These are phyloP conservation scores for Nyctereutes procyonoides DNA, from an alignment of 2,113 vertebrate genomes.

Conservation along the genomic window DNA sequence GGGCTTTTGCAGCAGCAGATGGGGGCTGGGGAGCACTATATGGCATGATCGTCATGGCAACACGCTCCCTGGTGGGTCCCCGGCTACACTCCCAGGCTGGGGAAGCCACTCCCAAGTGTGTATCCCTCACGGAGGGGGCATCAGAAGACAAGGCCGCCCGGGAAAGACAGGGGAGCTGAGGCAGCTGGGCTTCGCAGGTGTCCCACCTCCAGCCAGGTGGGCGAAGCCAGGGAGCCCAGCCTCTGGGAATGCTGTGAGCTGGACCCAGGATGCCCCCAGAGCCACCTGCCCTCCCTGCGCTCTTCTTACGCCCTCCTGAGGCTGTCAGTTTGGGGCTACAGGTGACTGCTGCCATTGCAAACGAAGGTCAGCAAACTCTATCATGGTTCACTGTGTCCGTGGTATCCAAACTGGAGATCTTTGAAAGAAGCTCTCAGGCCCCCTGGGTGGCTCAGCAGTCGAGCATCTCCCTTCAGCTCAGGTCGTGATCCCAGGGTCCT, in stretches of 20 bases:
- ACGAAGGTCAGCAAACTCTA: background rate
- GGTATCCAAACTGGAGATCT: background rate
- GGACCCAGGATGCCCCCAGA: background rate
- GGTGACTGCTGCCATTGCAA: background rate
- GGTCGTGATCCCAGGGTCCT: too few species aligned
- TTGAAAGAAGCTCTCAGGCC: background rate
- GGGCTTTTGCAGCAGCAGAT: slow-evolving; percentile 44
- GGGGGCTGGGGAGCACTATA: background rate
- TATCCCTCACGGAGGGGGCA: background rate
- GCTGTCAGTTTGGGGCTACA: background rate
- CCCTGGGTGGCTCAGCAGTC: too few species aligned
- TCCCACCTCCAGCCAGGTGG: background rate
- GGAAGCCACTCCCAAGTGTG: slow-evolving; percentile 8
- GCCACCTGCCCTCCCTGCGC: rapidly evolving
- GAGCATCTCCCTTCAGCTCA: too few species aligned
- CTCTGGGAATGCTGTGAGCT: background rate
- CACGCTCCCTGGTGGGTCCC: slow-evolving; percentile 62
- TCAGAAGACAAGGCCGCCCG: background rate
- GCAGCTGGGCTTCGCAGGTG: background rate
- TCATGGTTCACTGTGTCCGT: background rate
- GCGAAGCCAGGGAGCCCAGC: background rate
- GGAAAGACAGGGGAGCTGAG: background rate
- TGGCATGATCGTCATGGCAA: slow-evolving; percentile 65
- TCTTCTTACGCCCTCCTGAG: background rate
- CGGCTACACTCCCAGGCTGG: slow-evolving; percentile 55